Base-by-base conservation (phyloP, 1,140 invertebrate species). In the Monochamus saltuarius region DNA sequence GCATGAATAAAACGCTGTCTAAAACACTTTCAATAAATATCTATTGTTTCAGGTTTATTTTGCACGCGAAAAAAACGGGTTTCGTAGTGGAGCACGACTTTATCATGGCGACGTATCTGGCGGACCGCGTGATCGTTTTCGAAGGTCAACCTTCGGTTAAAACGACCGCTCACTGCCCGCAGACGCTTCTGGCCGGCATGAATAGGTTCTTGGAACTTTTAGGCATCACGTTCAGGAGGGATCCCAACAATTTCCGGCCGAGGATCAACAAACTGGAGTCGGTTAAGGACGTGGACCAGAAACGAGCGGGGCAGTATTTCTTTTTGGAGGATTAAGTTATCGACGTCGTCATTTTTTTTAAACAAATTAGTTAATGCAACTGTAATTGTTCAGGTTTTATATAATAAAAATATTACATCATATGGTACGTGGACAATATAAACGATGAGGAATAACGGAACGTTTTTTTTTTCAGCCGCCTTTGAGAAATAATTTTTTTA, bases 61-160 rank as follows among this genome's bases (percentile, higher is more conserved):
- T 99, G 38, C 97, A 99, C 74, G 94, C 97, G 0, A 99, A 99
- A 81, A 97, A 98, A 77, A 99, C 97, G 22, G 98, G 96, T 29
- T 99, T 99, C 79, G 90, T 99, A 29, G 98, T 99, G 0, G 98
- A 99, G 85, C 98, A 99, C 87, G 98, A 99, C 85, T 99, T 99
- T 74, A 99, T 99, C 54, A 99, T 99, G 98, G 96, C 97, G 2
- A 99, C 98, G 0, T 99, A 99, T 80, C 82, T 99, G 39, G 96
- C 98, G 11, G 98, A 99, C 80, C 84, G 97, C 51, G 98, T 99
- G 0, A 98, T 99, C 69, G 97, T 99, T 16, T 99, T 99, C 78
- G 97, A 99, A 75, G 98, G 98, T 38, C 78, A 76, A 51, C 97
- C 98, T 1, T 97, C 95, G 0, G 82, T 97, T 1, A 75, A 87